Conservation (phyloP, 2,797 vertebrate genomes). For the Diglossa cyanea region DNA sequence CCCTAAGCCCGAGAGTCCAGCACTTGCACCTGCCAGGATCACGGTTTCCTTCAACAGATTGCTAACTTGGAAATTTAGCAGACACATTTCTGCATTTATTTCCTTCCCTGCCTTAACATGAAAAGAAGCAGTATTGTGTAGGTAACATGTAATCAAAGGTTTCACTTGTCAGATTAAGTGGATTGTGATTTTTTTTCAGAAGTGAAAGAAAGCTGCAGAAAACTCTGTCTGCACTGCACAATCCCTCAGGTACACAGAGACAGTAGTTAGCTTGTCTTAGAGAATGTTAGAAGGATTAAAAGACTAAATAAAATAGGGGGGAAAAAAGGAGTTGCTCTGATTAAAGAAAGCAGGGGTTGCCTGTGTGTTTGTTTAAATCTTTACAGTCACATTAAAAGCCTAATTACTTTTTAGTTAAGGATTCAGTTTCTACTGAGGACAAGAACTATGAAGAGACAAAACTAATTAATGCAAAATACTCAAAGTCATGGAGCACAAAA, state of each 20-base stretch:
- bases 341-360: background rate
- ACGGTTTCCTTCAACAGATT: background rate
- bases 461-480: slow-evolving; percentile 22
- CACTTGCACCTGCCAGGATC: slow-evolving; percentile 5
- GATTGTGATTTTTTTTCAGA: slow-evolving; percentile 15
- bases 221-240: background rate
- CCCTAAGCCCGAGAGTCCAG: background rate
- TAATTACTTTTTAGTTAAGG: slow-evolving; percentile 5
- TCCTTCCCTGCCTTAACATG: background rate
- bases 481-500: background rate
- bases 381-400: background rate
- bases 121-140: background rate
- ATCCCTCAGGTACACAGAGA: background rate
- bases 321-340: background rate
- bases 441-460: background rate
- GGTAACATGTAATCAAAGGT: slow-evolving; percentile 20
- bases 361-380: background rate
- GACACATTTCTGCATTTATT: slow-evolving; percentile 31
- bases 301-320: background rate
- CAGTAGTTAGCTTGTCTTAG: background rate
- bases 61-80: slow-evolving; percentile 29
- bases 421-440: background rate
- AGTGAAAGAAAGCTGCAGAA: background rate
- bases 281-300: slow-evolving; percentile 26
- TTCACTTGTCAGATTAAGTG: slow-evolving; percentile 31